Conservation (phyloP, 2,113 vertebrate genomes). For the Anguilla rostrata region DNA sequence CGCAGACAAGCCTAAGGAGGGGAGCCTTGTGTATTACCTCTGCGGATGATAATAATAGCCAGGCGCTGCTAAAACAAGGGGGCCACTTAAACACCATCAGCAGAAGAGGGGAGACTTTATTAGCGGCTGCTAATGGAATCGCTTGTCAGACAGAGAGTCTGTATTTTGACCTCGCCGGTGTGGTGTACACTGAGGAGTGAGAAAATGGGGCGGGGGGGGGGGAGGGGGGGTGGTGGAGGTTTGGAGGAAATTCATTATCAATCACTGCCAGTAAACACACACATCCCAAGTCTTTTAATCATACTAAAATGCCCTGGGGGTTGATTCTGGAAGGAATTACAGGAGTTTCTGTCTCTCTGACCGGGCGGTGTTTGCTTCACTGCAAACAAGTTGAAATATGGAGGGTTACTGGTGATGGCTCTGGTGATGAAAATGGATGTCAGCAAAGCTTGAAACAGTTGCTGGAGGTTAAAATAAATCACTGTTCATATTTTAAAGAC, state of each 20-base stretch:
- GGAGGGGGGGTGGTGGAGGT: no score
- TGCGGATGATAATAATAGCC: conserved; percentile 8
- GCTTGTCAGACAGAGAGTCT: neutral
- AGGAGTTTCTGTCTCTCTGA: neutral
- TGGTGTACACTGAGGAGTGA: neutral
- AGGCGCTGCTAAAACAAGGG: neutral
- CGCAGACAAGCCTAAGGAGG: no score
- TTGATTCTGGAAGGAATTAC: neutral
- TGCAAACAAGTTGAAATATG: neutral
- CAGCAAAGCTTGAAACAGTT: no score
- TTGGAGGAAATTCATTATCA: conserved; percentile 3
- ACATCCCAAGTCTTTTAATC: conserved; percentile 2
- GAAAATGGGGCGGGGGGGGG: neutral
- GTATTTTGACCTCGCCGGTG: neutral
- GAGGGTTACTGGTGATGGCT: neutral
- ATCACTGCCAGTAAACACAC: neutral
- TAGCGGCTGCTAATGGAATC: conserved; percentile 5
- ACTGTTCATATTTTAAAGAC: neutral
- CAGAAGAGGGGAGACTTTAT: conserved; percentile 4
- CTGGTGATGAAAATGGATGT: neutral
- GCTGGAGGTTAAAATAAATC: neutral
- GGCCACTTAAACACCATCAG: neutral
- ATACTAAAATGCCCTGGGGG: neutral
- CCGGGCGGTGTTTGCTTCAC: neutral
- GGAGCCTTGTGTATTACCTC: neutral